Evolutionary conservation across 2,888 invertebrate species (phyloP).

Genomic region (Tetranychus truncatus): DNA sequence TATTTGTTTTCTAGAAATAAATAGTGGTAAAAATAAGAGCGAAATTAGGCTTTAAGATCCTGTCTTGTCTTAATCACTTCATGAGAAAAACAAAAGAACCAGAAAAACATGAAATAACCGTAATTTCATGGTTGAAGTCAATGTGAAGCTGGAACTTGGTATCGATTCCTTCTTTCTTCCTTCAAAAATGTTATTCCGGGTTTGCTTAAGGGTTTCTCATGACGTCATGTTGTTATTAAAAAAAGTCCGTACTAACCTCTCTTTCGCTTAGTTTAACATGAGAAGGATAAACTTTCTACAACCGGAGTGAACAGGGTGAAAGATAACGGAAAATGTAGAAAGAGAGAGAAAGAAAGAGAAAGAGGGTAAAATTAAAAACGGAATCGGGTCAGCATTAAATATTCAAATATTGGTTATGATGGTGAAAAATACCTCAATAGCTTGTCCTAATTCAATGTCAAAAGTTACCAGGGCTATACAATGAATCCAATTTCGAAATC

Average conservation of each 20-base stretch:
- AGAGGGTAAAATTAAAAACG: background rate
- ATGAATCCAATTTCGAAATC: constrained; percentile 72
- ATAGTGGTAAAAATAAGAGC: constrained; percentile 13
- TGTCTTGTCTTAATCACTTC: too few species aligned
- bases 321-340: background rate
- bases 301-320: constrained; percentile 2
- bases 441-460: constrained; percentile 93
- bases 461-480: constrained; percentile 96
- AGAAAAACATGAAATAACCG: background rate
- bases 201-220: background rate
- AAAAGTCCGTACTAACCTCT: constrained; percentile 39
- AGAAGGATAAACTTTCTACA: constrained; percentile 34
- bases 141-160: background rate
- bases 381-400: background rate
- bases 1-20: constrained; percentile 51
- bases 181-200: background rate
- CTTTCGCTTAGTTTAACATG: constrained; percentile 34
- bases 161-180: background rate
- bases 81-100: background rate
- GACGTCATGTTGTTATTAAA: background rate
- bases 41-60: constrained; percentile 37
- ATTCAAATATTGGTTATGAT: background rate
- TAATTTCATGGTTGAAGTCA: background rate
- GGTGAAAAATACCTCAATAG: constrained; percentile 48
- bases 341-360: constrained; percentile 3